phyloP scores from a whole-genome alignment of 1,140 invertebrate genomes.

The Zaprionus capensis region DNA sequence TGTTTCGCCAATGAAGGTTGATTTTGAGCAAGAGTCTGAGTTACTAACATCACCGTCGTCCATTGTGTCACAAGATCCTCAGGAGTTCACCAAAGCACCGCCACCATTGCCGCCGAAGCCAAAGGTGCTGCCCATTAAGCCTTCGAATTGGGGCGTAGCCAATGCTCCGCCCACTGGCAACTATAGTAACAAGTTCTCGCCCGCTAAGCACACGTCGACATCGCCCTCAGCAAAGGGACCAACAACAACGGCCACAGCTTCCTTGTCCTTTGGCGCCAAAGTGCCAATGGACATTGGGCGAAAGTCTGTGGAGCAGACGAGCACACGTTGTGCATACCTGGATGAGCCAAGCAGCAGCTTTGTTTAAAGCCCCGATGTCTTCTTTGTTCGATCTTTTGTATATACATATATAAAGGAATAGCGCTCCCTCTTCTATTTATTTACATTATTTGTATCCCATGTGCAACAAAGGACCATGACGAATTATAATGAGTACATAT shows the following conservation, averaged over 20 bases:
- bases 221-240: conserved; percentile 43
- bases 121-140: conserved; percentile 86
- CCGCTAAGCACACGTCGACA: conserved; percentile 51
- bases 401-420: conserved; percentile 30
- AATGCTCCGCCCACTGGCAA: conserved; percentile 46
- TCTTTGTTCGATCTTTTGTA: conserved; percentile 26
- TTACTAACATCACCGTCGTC: conserved; percentile 12
- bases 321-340: conserved; percentile 85
- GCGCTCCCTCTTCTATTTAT: conserved; percentile 56
- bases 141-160: conserved; percentile 85
- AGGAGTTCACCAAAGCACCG: conserved; percentile 82
- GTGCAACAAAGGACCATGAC: conserved; percentile 53
- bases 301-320: conserved; percentile 61
- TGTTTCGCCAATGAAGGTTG: conserved; percentile 74
- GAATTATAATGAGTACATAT: conserved; percentile 27
- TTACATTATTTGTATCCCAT: conserved; percentile 39
- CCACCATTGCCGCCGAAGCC: conserved; percentile 87
- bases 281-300: conserved; percentile 63
- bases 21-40: conserved; percentile 60
- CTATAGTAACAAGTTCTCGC: conserved; percentile 71
- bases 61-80: conserved; percentile 37
- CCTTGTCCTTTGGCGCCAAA: conserved; percentile 73
- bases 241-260: conserved; percentile 61
- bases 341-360: conserved; percentile 88
- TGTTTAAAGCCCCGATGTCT: conserved; percentile 83